Conservation (phyloP, 37 sponge, comb jelly and placozoan species). For the Halichondria panicea region DNA sequence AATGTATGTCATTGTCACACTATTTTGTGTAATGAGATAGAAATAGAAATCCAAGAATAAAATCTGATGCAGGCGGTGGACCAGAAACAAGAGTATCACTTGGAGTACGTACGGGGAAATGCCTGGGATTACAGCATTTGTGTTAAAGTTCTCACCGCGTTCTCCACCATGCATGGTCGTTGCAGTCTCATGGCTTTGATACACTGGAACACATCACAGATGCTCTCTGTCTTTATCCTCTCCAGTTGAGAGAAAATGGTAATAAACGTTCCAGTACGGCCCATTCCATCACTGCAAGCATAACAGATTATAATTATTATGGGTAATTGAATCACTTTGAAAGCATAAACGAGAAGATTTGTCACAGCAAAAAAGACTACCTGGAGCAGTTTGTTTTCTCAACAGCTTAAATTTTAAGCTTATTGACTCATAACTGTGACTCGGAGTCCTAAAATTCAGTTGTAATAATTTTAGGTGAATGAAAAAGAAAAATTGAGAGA, state of each 20-base stretch:
- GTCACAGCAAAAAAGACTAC: no score
- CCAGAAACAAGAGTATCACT: not conserved
- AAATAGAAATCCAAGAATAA: not conserved
- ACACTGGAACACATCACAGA: constrained; percentile 65
- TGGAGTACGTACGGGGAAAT: not conserved
- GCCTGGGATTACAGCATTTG: not conserved
- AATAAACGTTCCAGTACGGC: constrained; percentile 69
- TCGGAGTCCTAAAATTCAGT: no score
- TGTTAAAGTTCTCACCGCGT: constrained; percentile 37
- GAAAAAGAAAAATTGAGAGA: no score
- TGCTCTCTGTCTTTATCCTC: constrained; percentile 71
- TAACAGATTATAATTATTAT: not conserved
- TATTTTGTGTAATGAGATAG: no score
- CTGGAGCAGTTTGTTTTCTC: no score
- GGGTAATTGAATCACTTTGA: not conserved
- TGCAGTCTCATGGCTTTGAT: constrained; percentile 59
- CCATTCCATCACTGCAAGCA: constrained; percentile 64
- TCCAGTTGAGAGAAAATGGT: constrained; percentile 67
- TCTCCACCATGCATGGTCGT: constrained; percentile 44
- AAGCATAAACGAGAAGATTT: no score
- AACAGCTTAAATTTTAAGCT: no score
- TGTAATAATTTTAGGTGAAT: no score
- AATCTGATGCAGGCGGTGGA: no score
- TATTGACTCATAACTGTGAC: no score
- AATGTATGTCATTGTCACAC: no score